Percentiles rank a stretch among this genome's conserved stretches.
Evolutionary conservation across 2,797 vertebrate genomes (phyloP).

Genomic region (Neosilurus hyrtlii): DNA sequence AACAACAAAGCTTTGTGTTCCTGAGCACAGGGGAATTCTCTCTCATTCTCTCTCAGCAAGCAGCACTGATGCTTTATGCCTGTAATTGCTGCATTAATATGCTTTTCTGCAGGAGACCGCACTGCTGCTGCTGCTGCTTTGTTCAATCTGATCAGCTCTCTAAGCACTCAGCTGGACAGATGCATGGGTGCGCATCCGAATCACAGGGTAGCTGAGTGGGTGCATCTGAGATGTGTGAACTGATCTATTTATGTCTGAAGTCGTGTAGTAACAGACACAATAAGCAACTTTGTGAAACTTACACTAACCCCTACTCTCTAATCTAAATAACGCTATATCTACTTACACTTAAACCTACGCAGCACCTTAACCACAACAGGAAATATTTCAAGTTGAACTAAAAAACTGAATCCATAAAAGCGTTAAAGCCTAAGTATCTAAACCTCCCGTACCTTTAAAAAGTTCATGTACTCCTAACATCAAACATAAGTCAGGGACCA

Average conservation of each 20-base stretch:
- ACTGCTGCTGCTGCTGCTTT: constrained; percentile 57
- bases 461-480: not conserved
- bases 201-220: constrained; percentile 38
- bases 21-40: constrained; percentile 70
- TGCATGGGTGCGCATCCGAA: constrained; percentile 11
- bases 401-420: not conserved
- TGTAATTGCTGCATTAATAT: constrained; percentile 76
- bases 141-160: constrained; percentile 56
- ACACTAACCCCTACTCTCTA: not conserved
- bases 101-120: constrained; percentile 65
- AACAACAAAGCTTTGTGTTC: constrained; percentile 75
- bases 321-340: not conserved
- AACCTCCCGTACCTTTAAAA: not conserved
- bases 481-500: not conserved
- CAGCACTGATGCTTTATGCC: constrained; percentile 65
- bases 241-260: constrained; percentile 27
- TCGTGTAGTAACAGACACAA: constrained; percentile 31
- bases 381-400: not conserved
- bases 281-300: not conserved
- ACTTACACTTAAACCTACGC: not conserved
- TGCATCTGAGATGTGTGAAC: constrained; percentile 21
- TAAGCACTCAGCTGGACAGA: constrained; percentile 46
- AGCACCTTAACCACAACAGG: not conserved
- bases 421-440: not conserved
- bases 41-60: constrained; percentile 59